These are phyloP conservation scores for Illadopsis cleaveri DNA, from an alignment of 2,113 vertebrate species.

Conservation along the genomic window DNA sequence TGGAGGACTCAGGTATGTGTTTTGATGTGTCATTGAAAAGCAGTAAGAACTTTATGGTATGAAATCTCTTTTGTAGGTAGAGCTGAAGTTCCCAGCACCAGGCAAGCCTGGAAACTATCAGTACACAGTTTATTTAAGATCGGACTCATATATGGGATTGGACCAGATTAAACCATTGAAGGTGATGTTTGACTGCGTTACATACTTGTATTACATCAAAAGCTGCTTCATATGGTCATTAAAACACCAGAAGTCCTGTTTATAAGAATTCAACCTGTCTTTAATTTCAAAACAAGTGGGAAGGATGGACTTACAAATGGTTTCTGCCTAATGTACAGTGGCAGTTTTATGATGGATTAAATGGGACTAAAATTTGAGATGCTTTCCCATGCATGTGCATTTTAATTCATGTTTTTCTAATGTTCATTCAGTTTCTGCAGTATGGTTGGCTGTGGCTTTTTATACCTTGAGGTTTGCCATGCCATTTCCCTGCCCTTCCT, in stretches of 20 bases:
- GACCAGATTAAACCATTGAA: conserved; percentile 96
- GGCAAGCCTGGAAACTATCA: conserved; percentile 98
- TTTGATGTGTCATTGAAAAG: not conserved
- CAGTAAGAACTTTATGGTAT: not conserved
- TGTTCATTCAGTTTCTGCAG: not conserved
- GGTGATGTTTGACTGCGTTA: conserved; percentile 72
- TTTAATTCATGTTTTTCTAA: not conserved
- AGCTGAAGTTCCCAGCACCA: conserved; percentile 97
- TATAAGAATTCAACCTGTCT: not conserved
- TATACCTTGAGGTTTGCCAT: not conserved
- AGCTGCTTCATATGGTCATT: not conserved
- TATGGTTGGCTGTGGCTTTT: not conserved
- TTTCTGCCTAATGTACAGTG: not conserved
- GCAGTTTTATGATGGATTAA: not conserved
- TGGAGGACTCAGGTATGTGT: not conserved
- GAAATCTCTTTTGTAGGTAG: conserved; percentile 84
- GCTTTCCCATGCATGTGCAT: not conserved
- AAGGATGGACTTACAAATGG: fast-evolving
- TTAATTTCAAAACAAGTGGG: not conserved
- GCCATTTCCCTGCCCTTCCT: not conserved
- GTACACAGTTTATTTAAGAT: conserved; percentile 94
- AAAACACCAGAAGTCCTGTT: not conserved
- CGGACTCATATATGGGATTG: conserved; percentile 95
- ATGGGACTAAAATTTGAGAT: not conserved
- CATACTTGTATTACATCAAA: not conserved